Base-by-base conservation (phyloP, 1,140 invertebrate species). In the Stenopsyche tienmushanensis region DNA sequence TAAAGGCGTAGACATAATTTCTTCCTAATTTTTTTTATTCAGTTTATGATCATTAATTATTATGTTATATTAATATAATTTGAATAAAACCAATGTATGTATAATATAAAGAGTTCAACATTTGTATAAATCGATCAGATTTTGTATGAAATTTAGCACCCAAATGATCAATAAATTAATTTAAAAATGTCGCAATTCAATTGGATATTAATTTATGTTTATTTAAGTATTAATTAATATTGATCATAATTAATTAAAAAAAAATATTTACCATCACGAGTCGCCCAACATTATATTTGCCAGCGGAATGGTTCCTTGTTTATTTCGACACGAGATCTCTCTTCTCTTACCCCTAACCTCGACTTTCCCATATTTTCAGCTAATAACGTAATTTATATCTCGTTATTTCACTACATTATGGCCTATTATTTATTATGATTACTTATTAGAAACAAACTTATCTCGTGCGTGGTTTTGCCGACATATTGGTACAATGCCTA, bases 361-460 rank as follows among this genome's bases (percentile, higher is more conserved):
- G 50, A 44, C 62, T 45, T 58, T 29, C 58, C 64, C 67, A 69
- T 69, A 69, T 69, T 69, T 69, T 55, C 58, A 41, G 53, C 67
- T 65, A 69, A 69, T 69, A 69, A 58, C 67, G 62, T 69, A 69
- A 69, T 69, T 69, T 69, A 69, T 69, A 63, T 44, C 63, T 63
- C 63, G 63, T 69, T 69, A 69, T 66, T 65, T 69, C 59, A 69
- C 64, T 69, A 63, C 54, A 65, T 69, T 69, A 66, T 60, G 29
- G 53, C 24, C 45, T 65, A 69, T 69, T 69, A 69, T 69, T 69
- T 69, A 69, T 69, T 65, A 60, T 66, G 67, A 65, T 65, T 69
- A 69, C 58, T 58, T 65, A 69, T 65, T 64, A 69, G 57, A 62
- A 54, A 65, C 63, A 65, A 65, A 59, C 54, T 65, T 65, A 60